Conservation (phyloP, 1,140 invertebrate genomes). For the Homarus americanus region DNA sequence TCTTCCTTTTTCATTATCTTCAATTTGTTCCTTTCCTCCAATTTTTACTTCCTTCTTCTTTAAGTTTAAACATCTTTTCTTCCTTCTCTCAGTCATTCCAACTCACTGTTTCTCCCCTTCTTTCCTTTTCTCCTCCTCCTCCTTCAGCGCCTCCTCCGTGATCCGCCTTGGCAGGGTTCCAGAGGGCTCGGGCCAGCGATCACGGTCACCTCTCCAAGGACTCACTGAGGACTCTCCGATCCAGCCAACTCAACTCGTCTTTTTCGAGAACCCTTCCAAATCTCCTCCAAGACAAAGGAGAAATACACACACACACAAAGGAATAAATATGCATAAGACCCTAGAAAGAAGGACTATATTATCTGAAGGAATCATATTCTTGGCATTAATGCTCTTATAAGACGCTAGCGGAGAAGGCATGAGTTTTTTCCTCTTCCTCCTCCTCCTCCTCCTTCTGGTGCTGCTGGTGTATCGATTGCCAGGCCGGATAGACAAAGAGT, state of each 20-base stretch:
- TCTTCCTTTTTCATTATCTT: no score
- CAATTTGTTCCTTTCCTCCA: no score
- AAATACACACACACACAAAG: background rate
- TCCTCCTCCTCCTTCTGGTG: background rate
- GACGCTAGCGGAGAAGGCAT: background rate
- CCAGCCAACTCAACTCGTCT: background rate
- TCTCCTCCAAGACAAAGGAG: background rate
- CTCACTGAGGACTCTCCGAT: background rate
- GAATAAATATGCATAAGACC: background rate
- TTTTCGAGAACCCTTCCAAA: background rate
- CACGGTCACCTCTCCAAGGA: background rate
- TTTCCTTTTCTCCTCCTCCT: background rate
- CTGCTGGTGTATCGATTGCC: constrained; percentile 24
- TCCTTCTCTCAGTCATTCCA: background rate
- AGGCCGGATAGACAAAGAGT: constrained; percentile 41
- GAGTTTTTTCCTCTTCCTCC: constrained; percentile 3
- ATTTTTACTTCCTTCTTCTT: no score
- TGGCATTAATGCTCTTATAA: background rate
- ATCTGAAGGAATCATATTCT: background rate
- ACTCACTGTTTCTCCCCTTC: background rate
- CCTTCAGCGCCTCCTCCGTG: background rate
- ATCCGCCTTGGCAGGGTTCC: background rate
- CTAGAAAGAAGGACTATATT: background rate
- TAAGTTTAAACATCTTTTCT: no score
- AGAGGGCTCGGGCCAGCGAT: background rate